These are phyloP conservation scores for Ephestia elutella DNA, from an alignment of 1,140 invertebrate species.

Conservation along the genomic window DNA sequence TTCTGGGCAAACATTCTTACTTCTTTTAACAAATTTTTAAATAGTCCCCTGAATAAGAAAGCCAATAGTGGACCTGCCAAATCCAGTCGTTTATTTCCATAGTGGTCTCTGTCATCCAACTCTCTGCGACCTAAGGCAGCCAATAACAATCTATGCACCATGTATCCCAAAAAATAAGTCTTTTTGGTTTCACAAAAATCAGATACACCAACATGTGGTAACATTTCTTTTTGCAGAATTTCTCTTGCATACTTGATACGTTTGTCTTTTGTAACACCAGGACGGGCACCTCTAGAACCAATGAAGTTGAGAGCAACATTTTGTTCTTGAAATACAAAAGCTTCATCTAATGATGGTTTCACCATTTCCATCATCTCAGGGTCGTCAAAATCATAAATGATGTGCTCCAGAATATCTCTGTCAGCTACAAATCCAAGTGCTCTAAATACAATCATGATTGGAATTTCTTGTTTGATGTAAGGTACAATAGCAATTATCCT, in stretches of 20 bases:
- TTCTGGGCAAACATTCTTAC: constrained; percentile 98
- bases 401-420: constrained; percentile 98
- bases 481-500: constrained; percentile 97
- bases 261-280: constrained; percentile 98
- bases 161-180: constrained; percentile 98
- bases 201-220: constrained; percentile 98
- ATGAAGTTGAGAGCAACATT: constrained; percentile 99
- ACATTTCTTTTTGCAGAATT: constrained; percentile 99
- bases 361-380: constrained; percentile 99
- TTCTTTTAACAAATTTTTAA: constrained; percentile 96
- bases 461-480: constrained; percentile 99
- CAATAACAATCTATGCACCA: constrained; percentile 96
- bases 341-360: constrained; percentile 98
- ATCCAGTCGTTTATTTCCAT: constrained; percentile 98
- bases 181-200: constrained; percentile 99
- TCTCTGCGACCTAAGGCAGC: constrained; percentile 96
- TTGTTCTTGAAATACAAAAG: constrained; percentile 99
- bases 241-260: constrained; percentile 99
- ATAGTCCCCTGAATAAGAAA: constrained; percentile 95
- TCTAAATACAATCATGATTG: constrained; percentile 98
- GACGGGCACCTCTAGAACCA: constrained; percentile 94
- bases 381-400: constrained; percentile 99
- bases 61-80: constrained; percentile 96
- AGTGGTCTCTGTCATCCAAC: constrained; percentile 99
- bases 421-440: constrained; percentile 99